phyloP scores from a whole-genome alignment of 2,888 invertebrate species.

The Scaptomyza cyrtandrae region DNA sequence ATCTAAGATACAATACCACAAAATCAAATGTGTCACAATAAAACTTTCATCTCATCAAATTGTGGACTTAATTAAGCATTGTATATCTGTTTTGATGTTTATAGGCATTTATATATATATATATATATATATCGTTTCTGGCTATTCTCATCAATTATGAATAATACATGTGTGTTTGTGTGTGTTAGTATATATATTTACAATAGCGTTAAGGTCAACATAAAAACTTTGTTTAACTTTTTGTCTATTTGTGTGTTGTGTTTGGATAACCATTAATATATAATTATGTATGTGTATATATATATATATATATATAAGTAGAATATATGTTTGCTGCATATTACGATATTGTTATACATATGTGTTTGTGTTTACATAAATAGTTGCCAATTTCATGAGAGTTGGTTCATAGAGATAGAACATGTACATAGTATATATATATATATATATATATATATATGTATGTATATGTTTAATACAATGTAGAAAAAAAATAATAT shows the following conservation, averaged over 20 bases:
- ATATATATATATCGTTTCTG: slow-evolving; percentile 37
- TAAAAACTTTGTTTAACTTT: slow-evolving; percentile 50
- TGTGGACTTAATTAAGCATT: slow-evolving; percentile 26
- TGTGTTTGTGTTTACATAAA: slow-evolving; percentile 29
- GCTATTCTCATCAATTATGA: slow-evolving; percentile 32
- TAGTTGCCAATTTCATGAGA: slow-evolving; percentile 34
- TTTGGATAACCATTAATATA: slow-evolving; percentile 52
- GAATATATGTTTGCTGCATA: slow-evolving; percentile 44
- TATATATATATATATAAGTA: slow-evolving; percentile 63
- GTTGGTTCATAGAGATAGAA: slow-evolving; percentile 43
- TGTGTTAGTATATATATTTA: slow-evolving; percentile 66
- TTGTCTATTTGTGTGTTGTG: slow-evolving; percentile 23
- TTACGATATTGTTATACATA: slow-evolving; percentile 22
- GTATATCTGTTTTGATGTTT: slow-evolving; percentile 21
- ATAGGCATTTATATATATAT: slow-evolving; percentile 20
- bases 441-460: slow-evolving; percentile 31
- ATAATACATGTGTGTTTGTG: slow-evolving; percentile 32
- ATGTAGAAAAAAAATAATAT: slow-evolving; percentile 65
- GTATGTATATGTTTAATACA: slow-evolving; percentile 57
- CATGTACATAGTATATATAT: slow-evolving; percentile 50
- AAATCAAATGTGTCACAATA: slow-evolving; percentile 48
- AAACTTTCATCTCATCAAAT: slow-evolving; percentile 33
- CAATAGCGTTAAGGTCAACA: slow-evolving; percentile 71
- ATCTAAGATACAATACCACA: slow-evolving; percentile 12
- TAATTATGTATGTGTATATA: slow-evolving; percentile 35